A percentile compares a stretch with the other conserved stretches of the same genome.
Evolutionary conservation across 2,888 invertebrate species (phyloP).

Genomic region (Hypercompe scribonia): DNA sequence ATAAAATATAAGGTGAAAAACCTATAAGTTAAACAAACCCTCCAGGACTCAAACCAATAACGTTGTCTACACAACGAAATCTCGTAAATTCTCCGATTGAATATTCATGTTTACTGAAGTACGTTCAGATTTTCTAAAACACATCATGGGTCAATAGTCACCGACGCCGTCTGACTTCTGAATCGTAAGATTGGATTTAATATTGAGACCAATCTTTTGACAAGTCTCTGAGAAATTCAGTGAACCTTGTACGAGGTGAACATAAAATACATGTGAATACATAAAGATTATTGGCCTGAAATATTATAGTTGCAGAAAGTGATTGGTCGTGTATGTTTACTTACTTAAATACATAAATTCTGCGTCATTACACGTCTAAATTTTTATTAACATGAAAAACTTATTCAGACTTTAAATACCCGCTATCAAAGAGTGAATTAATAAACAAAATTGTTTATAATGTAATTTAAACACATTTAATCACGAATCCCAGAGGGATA

Average conservation of each 20-base stretch:
- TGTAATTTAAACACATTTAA: no score
- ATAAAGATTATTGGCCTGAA: slow-evolving; percentile 29
- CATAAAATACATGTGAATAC: slow-evolving; percentile 45
- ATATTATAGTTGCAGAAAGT: not conserved
- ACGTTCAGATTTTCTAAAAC: slow-evolving; percentile 40
- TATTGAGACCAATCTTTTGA: slow-evolving; percentile 50
- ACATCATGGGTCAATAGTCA: slow-evolving; percentile 44
- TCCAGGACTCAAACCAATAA: not conserved
- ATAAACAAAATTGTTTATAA: no score
- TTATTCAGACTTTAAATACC: no score
- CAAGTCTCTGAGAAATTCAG: slow-evolving; percentile 42
- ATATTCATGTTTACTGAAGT: slow-evolving; percentile 33
- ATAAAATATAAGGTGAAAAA: no score
- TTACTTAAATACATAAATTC: not conserved
- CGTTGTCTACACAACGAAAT: slow-evolving; percentile 1
- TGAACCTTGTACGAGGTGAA: slow-evolving; percentile 37
- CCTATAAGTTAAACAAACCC: not conserved
- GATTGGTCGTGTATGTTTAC: not conserved
- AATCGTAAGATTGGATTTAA: slow-evolving; percentile 51
- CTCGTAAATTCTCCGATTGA: slow-evolving; percentile 11
- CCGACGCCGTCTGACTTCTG: slow-evolving; percentile 40
- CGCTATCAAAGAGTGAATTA: no score
- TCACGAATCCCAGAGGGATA: no score
- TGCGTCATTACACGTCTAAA: no score
- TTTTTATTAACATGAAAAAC: no score